Conservation (phyloP, 2,113 vertebrate genomes). For the Myrmophylax atrothorax region DNA sequence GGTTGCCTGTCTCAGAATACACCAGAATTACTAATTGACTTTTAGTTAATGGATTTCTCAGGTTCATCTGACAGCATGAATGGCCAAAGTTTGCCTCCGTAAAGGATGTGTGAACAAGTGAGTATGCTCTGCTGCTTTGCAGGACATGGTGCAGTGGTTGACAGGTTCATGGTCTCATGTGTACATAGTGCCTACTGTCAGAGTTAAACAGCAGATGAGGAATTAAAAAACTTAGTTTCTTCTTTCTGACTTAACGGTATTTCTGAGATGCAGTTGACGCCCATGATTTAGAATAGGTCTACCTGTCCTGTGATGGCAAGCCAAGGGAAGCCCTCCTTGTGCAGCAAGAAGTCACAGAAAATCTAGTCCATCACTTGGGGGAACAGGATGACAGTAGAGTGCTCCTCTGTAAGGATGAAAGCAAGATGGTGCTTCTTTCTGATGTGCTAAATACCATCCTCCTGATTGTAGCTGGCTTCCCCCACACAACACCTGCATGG, state of each 20-base stretch:
- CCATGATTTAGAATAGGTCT: background rate
- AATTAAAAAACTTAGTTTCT: background rate
- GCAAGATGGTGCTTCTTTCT: background rate
- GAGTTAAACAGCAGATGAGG: background rate
- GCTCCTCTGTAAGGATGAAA: background rate
- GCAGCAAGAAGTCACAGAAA: background rate
- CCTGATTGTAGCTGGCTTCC: background rate
- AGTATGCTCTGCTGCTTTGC: background rate
- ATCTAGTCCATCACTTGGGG: background rate
- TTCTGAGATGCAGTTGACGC: background rate
- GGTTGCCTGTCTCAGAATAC: background rate
- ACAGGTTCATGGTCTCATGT: background rate
- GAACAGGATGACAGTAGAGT: background rate
- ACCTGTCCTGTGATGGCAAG: background rate
- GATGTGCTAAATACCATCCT: background rate
- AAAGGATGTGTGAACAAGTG: background rate
- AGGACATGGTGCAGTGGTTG: background rate
- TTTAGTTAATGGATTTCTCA: background rate
- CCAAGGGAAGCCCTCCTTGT: background rate
- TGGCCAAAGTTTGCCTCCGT: background rate
- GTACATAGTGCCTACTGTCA: background rate
- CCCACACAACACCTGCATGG: background rate
- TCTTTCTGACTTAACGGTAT: background rate
- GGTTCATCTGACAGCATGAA: background rate
- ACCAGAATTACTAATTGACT: background rate